Conservation (phyloP, 1,140 invertebrate species). For the Aphaenogaster floridana region DNA sequence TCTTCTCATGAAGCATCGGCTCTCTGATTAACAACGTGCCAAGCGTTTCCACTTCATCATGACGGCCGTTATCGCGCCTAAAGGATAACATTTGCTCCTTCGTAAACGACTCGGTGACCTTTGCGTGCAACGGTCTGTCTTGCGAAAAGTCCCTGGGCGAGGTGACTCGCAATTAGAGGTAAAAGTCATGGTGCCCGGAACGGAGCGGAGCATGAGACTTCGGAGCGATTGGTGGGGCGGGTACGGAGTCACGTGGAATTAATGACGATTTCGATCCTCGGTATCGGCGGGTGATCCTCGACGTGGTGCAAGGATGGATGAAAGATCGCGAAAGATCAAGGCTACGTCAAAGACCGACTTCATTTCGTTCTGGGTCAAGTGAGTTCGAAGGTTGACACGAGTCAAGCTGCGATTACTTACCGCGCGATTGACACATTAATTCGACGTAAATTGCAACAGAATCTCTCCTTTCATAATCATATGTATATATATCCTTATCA, state of each 20-base stretch:
- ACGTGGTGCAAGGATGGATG: constrained; percentile 25
- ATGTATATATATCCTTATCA: too few species aligned
- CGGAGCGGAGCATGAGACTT: constrained; percentile 29
- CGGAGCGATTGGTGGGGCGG: constrained; percentile 10
- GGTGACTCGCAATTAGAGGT: constrained; percentile 74
- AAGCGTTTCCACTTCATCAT: constrained; percentile 64
- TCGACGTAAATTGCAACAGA: constrained; percentile 4
- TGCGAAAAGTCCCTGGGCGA: constrained; percentile 68
- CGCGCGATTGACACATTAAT: constrained; percentile 52
- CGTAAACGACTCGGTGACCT: constrained; percentile 69
- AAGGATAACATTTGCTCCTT: constrained; percentile 71
- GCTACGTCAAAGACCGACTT: constrained; percentile 52
- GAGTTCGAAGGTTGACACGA: constrained; percentile 60
- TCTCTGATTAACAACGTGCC: constrained; percentile 54
- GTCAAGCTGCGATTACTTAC: constrained; percentile 35
- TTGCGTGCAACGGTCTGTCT: constrained; percentile 72
- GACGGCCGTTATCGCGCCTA: constrained; percentile 64
- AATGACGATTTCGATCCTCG: constrained; percentile 57
- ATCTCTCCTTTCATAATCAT: background rate
- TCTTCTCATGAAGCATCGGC: constrained; percentile 24
- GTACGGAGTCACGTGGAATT: constrained; percentile 47
- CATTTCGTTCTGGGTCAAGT: constrained; percentile 49
- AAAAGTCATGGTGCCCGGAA: constrained; percentile 71
- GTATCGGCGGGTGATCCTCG: constrained; percentile 26
- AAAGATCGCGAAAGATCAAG: constrained; percentile 53